Evolutionary conservation across 2,888 invertebrate genomes (phyloP).

Genomic region (Hedychridium roseum): DNA sequence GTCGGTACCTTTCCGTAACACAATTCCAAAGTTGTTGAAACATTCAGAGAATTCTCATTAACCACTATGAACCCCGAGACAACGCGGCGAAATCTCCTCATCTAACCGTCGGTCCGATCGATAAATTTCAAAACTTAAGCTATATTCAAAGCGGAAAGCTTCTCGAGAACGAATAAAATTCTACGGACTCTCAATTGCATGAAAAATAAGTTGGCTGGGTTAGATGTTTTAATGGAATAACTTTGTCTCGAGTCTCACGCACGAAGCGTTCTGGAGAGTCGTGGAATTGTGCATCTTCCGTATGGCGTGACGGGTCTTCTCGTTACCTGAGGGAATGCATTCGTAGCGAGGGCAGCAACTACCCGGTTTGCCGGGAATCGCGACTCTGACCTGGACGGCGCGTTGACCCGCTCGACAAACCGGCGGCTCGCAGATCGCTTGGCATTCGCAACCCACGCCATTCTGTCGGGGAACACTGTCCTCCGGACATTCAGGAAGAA

Average conservation of each 20-base stretch:
- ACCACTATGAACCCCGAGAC: neutral
- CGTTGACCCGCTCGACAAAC: conserved; percentile 48
- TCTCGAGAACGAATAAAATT: too few species aligned
- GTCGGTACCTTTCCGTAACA: conserved; percentile 15
- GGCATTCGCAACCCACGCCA: conserved; percentile 51
- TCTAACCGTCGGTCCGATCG: too few species aligned
- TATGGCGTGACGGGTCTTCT: conserved; percentile 10
- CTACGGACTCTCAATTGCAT: too few species aligned
- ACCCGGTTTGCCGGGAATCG: conserved; percentile 48
- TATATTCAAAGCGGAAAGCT: too few species aligned
- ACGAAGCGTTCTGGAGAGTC: too few species aligned
- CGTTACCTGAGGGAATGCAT: conserved; percentile 48
- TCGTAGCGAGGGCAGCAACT: conserved; percentile 56
- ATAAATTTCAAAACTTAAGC: too few species aligned
- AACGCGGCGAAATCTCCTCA: too few species aligned
- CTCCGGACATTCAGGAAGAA: conserved; percentile 50
- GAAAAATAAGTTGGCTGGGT: too few species aligned
- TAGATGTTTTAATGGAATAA: too few species aligned
- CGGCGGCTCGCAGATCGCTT: conserved; percentile 45
- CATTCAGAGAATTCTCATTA: neutral
- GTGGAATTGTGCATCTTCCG: too few species aligned
- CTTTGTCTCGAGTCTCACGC: too few species aligned
- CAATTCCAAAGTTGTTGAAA: too few species aligned
- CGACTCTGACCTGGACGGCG: conserved; percentile 42
- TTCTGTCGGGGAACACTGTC: conserved; percentile 51